Percentiles rank a stretch among this genome's conserved stretches.
These are phyloP conservation scores for Manis crassicaudata DNA, from an alignment of 2,797 vertebrate species.

Conservation along the genomic window DNA sequence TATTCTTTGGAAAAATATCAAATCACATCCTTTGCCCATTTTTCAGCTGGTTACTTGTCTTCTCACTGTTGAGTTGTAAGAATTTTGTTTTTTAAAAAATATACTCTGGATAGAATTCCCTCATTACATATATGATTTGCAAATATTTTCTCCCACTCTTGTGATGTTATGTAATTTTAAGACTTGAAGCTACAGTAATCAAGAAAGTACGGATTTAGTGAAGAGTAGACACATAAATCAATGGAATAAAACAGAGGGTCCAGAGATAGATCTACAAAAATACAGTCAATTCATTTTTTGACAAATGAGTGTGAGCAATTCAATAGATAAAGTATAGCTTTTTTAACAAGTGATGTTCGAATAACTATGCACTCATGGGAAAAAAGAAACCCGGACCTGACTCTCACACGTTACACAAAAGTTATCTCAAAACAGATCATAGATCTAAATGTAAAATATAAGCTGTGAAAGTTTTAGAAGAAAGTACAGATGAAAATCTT, in stretches of 20 bases:
- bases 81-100: background rate
- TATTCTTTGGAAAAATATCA: background rate
- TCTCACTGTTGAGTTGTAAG: background rate
- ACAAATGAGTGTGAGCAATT: background rate
- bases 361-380: background rate
- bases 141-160: background rate
- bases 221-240: background rate
- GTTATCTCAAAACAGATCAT: background rate
- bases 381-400: background rate
- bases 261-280: background rate
- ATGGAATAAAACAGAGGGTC: background rate
- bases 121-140: background rate
- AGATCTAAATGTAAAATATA: background rate
- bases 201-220: background rate
- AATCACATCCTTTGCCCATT: background rate
- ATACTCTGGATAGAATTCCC: background rate
- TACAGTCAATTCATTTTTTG: background rate
- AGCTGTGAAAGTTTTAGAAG: background rate
- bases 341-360: background rate
- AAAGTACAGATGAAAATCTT: background rate
- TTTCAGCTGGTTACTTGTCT: background rate
- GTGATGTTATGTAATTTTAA: background rate
- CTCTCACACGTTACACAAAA: background rate
- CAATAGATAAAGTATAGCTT: background rate
- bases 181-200: background rate